Base-by-base conservation (phyloP, 2,888 invertebrate species). In the Xestoiulus laeticollis region DNA sequence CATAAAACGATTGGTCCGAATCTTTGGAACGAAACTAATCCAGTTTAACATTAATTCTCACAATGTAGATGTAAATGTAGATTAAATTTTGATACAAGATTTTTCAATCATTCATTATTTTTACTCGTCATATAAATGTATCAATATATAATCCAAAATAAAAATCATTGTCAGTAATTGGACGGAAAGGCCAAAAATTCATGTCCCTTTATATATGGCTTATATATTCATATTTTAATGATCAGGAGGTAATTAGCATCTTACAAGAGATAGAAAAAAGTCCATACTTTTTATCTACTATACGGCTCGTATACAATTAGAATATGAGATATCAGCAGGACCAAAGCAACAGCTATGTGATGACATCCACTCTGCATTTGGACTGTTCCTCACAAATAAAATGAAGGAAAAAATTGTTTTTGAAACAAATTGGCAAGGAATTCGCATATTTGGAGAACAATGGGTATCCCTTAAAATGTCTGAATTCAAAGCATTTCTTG, bases 141-240 rank as follows among this genome's bases (percentile, higher is more conserved):
- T n/a, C n/a, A n/a, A n/a, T n/a, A n/a, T n/a, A 68, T 68, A 22
- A 68, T n/a, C 68, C 26, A 30, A 78, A 78, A 30, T 78, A 78
- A 78, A 78, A 78, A 78, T 78, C 78, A 78, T 78, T 78, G 78
- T 1, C 78, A 32, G 78, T 78, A 78, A 78, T 78, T 78, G 78
- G 78, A 78, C 10, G 30, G 30, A 68, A 68, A 26, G 68, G 1
- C 26, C 68, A 26, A 26, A 59, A 26, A 78, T 78, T 30, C 30
- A 78, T 32, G 8, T 30, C 1, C 78, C 78, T 78, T 32, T 26
- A 78, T n/a, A n/a, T n/a, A n/a, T 30, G 30, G 30, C 26, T 78
- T 16, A 14, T 30, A 78, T 78, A 3, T 32, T 26, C n/a, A 59
- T 68, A 78, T 78, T 78, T 78, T 78, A 26, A 78, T 30, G 78